A percentile compares a stretch with the other conserved stretches of the same genome.
Conservation (phyloP, 2,797 vertebrate species). For the Acanthurus lineatus region DNA sequence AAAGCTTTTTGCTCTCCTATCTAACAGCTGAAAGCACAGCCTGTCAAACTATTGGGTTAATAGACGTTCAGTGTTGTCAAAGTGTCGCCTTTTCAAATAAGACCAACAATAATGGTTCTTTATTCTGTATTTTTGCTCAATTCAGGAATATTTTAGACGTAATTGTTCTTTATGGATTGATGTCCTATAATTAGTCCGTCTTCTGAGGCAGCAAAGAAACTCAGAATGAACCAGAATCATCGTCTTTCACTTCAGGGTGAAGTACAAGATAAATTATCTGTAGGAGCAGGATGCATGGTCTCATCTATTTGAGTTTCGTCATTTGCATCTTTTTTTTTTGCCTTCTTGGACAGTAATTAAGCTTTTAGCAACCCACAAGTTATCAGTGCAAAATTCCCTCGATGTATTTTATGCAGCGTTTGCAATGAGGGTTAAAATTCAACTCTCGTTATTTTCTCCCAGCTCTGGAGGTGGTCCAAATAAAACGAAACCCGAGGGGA, state of each 20-base stretch:
- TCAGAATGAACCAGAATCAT: constrained; percentile 19
- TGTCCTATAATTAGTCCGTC: constrained; percentile 46
- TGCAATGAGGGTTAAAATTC: constrained; percentile 50
- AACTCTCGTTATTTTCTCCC: constrained; percentile 40
- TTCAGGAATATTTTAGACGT: constrained; percentile 35
- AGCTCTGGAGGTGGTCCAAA: constrained; percentile 63
- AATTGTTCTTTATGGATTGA: background rate
- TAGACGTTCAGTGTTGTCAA: constrained; percentile 44
- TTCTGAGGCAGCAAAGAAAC: constrained; percentile 21
- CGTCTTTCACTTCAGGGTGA: background rate
- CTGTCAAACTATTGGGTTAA: constrained; percentile 55
- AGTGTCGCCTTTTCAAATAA: constrained; percentile 43
- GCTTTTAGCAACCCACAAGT: constrained; percentile 52
- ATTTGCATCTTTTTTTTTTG: constrained; percentile 24
- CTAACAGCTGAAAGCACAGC: constrained; percentile 24
- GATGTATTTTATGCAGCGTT: constrained; percentile 21
- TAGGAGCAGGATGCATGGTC: background rate
- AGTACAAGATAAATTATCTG: constrained; percentile 25
- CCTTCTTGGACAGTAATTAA: constrained; percentile 47
- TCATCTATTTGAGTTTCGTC: constrained; percentile 24
- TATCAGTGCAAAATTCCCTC: constrained; percentile 33
- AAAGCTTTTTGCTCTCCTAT: constrained; percentile 30
- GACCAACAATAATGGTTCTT: constrained; percentile 37
- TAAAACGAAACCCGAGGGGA: constrained; percentile 46
- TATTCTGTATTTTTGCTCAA: constrained; percentile 32